Evolutionary conservation across 1,140 invertebrate species (phyloP).

Genomic region (Drosophila repletoides): DNA sequence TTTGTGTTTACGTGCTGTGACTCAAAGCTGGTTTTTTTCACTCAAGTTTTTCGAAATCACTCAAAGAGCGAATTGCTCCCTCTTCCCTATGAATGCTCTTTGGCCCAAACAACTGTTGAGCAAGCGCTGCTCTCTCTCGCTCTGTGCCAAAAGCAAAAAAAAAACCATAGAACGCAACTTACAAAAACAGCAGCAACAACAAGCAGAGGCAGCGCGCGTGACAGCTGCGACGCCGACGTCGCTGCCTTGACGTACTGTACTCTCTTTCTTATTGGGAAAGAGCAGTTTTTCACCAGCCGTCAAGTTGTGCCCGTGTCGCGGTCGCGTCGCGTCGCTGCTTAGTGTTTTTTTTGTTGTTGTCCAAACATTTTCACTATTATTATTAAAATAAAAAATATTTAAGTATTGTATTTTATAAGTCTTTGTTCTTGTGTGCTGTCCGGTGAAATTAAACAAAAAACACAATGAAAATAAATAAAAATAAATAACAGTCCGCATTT

Average conservation of each 20-base stretch:
- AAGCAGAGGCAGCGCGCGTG: conserved; percentile 25
- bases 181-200: conserved; percentile 34
- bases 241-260: conserved; percentile 33
- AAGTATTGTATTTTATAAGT: conserved; percentile 9
- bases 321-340: conserved; percentile 36
- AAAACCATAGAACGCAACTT: conserved; percentile 34
- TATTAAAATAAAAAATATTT: conserved; percentile 16
- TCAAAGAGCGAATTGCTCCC: conserved; percentile 36
- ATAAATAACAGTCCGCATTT: conserved; percentile 25
- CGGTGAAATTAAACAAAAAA: not conserved
- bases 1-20: too few species aligned
- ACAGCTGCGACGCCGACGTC: conserved; percentile 39
- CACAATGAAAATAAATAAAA: not conserved
- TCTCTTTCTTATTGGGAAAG: conserved; percentile 50
- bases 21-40: too few species aligned
- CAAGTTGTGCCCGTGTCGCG: conserved; percentile 45
- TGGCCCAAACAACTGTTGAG: conserved; percentile 55
- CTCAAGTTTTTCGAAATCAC: too few species aligned
- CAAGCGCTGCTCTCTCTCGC: conserved; percentile 9
- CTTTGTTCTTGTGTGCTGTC: conserved; percentile 13
- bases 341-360: conserved; percentile 31
- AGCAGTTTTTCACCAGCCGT: conserved; percentile 53
- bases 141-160: conserved; percentile 29
- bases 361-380: conserved; percentile 20
- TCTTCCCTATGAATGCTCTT: too few species aligned